Evolutionary conservation across 1,140 invertebrate genomes (phyloP).

Genomic region (Drosophila pectinifera): DNA sequence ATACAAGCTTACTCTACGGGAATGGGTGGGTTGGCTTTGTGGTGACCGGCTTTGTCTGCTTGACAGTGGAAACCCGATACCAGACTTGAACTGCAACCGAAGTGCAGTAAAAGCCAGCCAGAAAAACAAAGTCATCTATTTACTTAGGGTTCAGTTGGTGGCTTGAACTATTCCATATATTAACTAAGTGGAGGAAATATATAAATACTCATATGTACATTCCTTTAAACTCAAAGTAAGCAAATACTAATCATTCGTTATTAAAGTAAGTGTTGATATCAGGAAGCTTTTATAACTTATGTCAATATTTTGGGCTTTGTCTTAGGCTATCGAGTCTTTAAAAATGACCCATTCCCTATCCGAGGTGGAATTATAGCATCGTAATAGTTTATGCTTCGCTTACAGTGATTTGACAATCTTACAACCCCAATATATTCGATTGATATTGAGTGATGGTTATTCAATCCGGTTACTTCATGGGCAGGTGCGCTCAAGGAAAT

Average conservation of each 20-base stretch:
- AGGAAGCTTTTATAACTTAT: too few species aligned
- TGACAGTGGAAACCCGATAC: constrained; percentile 54
- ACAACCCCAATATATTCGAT: constrained; percentile 10
- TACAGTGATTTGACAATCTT: constrained; percentile 3
- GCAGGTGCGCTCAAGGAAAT: constrained; percentile 27
- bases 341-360: too few species aligned
- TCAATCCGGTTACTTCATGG: constrained; percentile 11
- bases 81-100: constrained; percentile 1
- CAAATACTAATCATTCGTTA: too few species aligned
- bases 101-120: constrained; percentile 15
- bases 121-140: constrained; percentile 15
- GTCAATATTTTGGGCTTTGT: not conserved
- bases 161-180: not conserved
- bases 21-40: constrained; percentile 42
- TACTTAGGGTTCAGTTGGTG: constrained; percentile 10
- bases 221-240: too few species aligned
- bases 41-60: constrained; percentile 23
- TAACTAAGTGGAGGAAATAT: not conserved
- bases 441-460: constrained; percentile 8
- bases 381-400: not conserved
- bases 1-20: constrained; percentile 46
- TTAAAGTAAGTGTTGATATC: too few species aligned
- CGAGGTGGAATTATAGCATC: not conserved
- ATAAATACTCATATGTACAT: too few species aligned
- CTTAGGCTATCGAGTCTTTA: not conserved